These are phyloP conservation scores for Vidua macroura DNA, from an alignment of 2,113 vertebrate genomes.

Conservation along the genomic window DNA sequence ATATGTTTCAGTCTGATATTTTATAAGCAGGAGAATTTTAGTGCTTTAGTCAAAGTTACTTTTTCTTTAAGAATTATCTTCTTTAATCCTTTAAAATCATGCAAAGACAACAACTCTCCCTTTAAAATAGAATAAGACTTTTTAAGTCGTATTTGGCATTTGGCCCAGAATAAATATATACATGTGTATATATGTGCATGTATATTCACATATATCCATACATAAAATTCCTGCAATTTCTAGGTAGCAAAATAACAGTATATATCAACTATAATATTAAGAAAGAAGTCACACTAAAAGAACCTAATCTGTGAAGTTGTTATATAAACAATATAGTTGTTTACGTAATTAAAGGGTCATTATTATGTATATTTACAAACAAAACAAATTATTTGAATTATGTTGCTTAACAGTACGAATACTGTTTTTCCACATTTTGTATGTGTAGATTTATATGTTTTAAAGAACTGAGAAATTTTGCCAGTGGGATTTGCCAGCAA, in stretches of 20 bases:
- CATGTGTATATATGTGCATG: accelerated
- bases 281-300: neutral
- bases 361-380: neutral
- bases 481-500: neutral
- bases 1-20: accelerated
- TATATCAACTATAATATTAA: neutral
- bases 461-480: neutral
- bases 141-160: neutral
- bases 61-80: neutral
- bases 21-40: neutral
- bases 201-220: neutral
- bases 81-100: neutral
- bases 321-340: neutral
- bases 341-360: neutral
- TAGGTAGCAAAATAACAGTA: neutral
- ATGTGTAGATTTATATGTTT: neutral
- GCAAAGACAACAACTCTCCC: accelerated
- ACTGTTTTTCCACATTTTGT: neutral
- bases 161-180: neutral
- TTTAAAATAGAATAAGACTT: neutral
- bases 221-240: neutral
- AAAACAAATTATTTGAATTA: neutral
- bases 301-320: neutral
- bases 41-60: neutral
- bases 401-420: neutral